Evolutionary conservation across 1,140 invertebrate genomes (phyloP).

Genomic region (Cydia pomonella): DNA sequence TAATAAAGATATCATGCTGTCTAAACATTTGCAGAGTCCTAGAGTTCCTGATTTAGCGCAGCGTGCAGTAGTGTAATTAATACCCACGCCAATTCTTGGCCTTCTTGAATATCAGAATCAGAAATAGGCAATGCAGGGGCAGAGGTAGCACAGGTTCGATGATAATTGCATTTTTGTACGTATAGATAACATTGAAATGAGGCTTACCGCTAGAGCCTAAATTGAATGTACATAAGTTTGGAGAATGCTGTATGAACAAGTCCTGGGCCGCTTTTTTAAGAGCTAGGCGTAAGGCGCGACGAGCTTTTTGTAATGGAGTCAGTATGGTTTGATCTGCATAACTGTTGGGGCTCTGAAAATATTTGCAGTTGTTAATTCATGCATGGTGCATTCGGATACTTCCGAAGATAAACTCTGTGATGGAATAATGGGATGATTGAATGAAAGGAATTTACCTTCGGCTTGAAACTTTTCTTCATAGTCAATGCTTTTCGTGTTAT

Average conservation of each 20-base stretch:
- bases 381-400: no score
- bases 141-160: no score
- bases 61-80: no score
- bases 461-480: constrained; percentile 67
- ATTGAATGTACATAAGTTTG: constrained; percentile 49
- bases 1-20: no score
- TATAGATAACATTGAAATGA: neutral
- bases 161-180: no score
- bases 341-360: constrained; percentile 51
- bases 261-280: constrained; percentile 68
- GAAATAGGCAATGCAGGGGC: no score
- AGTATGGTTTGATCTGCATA: constrained; percentile 55
- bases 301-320: constrained; percentile 70
- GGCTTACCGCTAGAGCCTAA: constrained; percentile 60
- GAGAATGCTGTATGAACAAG: constrained; percentile 54
- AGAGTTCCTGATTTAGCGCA: no score
- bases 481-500: constrained; percentile 80
- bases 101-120: no score
- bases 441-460: constrained; percentile 55
- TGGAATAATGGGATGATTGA: no score
- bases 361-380: neutral
- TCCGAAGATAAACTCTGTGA: no score
- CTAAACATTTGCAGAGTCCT: no score
- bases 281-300: constrained; percentile 60
- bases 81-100: no score